Conservation (phyloP, 2,888 invertebrate genomes). For the Danaus chrysippus region DNA sequence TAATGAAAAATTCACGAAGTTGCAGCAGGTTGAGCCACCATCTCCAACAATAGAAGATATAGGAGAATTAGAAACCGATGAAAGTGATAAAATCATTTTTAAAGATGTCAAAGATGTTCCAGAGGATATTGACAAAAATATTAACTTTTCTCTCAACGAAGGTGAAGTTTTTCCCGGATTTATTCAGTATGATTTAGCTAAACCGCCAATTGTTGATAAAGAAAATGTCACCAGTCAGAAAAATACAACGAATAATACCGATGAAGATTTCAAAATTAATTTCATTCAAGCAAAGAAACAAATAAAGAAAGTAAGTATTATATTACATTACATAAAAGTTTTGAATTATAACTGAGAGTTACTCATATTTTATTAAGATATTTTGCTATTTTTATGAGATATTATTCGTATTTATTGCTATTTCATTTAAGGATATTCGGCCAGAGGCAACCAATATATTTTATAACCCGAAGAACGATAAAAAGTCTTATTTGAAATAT, state of each 20-base stretch:
- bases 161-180: constrained; percentile 6
- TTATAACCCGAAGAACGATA: constrained; percentile 5
- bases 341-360: not conserved
- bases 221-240: constrained; percentile 14
- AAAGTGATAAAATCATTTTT: constrained; percentile 57
- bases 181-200: constrained; percentile 19
- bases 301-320: constrained; percentile 1
- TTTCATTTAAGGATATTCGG: constrained; percentile 35
- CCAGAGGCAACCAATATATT: constrained; percentile 37
- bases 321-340: not conserved
- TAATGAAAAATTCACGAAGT: constrained; percentile 49
- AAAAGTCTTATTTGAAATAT: not conserved
- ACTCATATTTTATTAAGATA: not conserved
- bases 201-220: constrained; percentile 11
- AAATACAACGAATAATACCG: constrained; percentile 11
- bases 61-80: constrained; percentile 59
- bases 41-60: constrained; percentile 53
- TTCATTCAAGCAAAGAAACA: not conserved
- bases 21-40: constrained; percentile 43
- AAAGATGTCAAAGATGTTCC: constrained; percentile 39
- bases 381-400: not conserved
- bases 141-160: constrained; percentile 14
- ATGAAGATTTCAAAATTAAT: not conserved
- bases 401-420: not conserved
- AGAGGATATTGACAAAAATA: constrained; percentile 6